Evolutionary conservation across 92 coral and sea anemone genomes (phyloP).

Genomic region (Virgularia gustaviana): DNA sequence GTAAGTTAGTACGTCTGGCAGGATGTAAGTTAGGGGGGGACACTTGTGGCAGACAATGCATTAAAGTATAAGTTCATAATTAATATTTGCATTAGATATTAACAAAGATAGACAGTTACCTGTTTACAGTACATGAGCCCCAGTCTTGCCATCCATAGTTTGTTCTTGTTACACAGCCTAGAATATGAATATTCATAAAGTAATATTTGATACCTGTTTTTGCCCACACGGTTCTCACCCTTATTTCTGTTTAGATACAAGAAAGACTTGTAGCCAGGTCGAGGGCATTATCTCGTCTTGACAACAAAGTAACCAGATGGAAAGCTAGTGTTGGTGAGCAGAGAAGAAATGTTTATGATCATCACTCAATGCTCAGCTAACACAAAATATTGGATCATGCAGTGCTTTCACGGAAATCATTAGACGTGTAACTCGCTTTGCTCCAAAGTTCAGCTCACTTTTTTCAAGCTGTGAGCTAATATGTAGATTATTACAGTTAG

Average conservation of each 20-base stretch:
- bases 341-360: constrained; percentile 78
- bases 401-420: too few species aligned
- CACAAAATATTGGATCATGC: too few species aligned
- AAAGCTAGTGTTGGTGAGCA: constrained; percentile 79
- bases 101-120: too few species aligned
- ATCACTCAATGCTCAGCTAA: constrained; percentile 82
- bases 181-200: background rate
- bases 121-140: background rate
- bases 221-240: constrained; percentile 58
- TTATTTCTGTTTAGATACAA: constrained; percentile 35
- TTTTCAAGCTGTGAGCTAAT: too few species aligned
- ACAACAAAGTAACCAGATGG: constrained; percentile 76
- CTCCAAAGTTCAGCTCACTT: too few species aligned
- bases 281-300: constrained; percentile 62
- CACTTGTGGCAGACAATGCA: too few species aligned
- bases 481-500: too few species aligned
- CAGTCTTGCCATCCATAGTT: background rate
- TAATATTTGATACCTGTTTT: background rate
- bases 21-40: too few species aligned
- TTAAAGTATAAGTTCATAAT: too few species aligned
- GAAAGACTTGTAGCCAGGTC: constrained; percentile 46
- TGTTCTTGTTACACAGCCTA: background rate
- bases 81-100: too few species aligned
- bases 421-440: too few species aligned
- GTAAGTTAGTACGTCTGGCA: too few species aligned